Conservation (phyloP, 1,140 invertebrate genomes). For the Drosophila kohkoa region DNA sequence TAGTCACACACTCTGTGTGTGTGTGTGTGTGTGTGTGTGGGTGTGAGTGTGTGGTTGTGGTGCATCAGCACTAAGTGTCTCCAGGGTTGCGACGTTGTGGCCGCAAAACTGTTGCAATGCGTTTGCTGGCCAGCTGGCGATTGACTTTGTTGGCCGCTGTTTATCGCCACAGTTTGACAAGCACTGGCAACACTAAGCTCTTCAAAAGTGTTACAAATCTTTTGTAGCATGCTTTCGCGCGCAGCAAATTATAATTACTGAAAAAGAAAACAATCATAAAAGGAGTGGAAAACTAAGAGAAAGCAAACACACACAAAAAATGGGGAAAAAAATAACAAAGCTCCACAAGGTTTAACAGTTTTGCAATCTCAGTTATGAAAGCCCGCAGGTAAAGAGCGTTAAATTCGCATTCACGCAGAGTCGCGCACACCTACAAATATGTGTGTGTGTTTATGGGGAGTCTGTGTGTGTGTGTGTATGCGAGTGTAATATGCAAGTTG, state of each 20-base stretch:
- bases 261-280: constrained; percentile 8
- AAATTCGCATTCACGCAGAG: constrained; percentile 59
- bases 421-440: constrained; percentile 16
- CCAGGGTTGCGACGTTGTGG: constrained; percentile 2
- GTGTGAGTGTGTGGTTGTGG: too few species aligned
- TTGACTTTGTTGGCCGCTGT: background rate
- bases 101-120: constrained; percentile 22
- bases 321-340: background rate
- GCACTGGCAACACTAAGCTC: background rate
- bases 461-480: constrained; percentile 4
- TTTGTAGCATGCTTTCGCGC: constrained; percentile 56
- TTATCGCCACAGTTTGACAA: too few species aligned
- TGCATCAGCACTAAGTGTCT: constrained; percentile 23
- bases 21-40: too few species aligned
- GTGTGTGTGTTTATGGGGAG: background rate
- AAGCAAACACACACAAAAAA: background rate
- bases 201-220: constrained; percentile 17
- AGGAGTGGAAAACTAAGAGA: background rate
- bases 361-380: constrained; percentile 66
- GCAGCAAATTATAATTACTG: constrained; percentile 22
- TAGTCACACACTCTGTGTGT: background rate
- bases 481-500: constrained; percentile 29
- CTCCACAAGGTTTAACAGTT: constrained; percentile 17
- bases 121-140: constrained; percentile 1
- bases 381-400: constrained; percentile 64